Percentiles rank a stretch among this genome's conserved stretches.
Conservation (phyloP, 2,888 invertebrate genomes). For the Copidosoma aretas region DNA sequence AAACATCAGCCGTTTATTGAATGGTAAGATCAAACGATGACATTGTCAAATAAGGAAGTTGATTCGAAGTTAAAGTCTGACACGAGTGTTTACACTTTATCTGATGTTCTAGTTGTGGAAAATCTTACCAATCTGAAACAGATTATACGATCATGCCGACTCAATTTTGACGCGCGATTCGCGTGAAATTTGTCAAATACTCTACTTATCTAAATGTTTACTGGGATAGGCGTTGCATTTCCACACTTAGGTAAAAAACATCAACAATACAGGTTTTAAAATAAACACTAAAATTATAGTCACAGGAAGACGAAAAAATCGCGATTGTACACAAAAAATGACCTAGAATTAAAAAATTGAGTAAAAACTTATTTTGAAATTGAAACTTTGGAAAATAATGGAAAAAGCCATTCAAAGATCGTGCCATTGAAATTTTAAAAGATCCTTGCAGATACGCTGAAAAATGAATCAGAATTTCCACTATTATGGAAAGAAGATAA, state of each 20-base stretch:
- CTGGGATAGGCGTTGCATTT: constrained; percentile 9
- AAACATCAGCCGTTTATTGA: neutral
- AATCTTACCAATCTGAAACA: neutral
- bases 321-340: neutral
- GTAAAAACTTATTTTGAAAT: too few relatives aligned
- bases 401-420: neutral
- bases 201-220: neutral
- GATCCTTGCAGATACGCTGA: neutral
- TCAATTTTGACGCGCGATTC: neutral
- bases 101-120: neutral
- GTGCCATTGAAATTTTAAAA: constrained; percentile 4
- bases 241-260: too few relatives aligned
- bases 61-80: neutral
- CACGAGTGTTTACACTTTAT: too few relatives aligned
- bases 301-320: too few relatives aligned
- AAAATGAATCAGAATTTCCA: neutral
- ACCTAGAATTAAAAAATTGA: too few relatives aligned
- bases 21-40: neutral
- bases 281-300: neutral
- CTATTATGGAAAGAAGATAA: constrained; percentile 9
- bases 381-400: too few relatives aligned
- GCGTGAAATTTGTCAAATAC: neutral
- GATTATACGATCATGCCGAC: neutral
- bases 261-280: too few relatives aligned
- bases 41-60: neutral